A percentile compares a stretch with the other conserved stretches of the same genome.
Evolutionary conservation across 2,113 vertebrate species (phyloP).

Genomic region (Triplophysa rosa): DNA sequence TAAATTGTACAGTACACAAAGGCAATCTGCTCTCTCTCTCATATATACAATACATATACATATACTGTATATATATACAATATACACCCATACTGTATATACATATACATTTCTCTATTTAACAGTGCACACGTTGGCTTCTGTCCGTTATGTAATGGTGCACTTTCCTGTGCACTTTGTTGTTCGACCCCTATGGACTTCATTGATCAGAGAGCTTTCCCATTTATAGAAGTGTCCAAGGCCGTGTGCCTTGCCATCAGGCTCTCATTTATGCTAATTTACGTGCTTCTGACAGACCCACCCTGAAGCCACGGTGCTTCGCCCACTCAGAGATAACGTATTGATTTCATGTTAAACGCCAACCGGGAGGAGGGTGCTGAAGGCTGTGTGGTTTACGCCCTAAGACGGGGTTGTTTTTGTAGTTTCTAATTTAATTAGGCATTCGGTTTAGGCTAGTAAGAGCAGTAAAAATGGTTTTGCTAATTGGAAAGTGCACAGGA

Average conservation of each 20-base stretch:
- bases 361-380: not conserved
- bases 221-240: slow-evolving; percentile 30
- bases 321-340: slow-evolving; percentile 27
- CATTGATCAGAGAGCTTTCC: slow-evolving; percentile 55
- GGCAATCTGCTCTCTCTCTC: too few relatives aligned
- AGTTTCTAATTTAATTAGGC: slow-evolving; percentile 53
- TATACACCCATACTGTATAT: too few relatives aligned
- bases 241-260: slow-evolving; percentile 30
- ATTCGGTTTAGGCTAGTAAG: slow-evolving; percentile 14
- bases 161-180: slow-evolving; percentile 1
- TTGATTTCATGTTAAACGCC: slow-evolving; percentile 31
- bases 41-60: too few relatives aligned
- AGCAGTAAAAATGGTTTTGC: not conserved
- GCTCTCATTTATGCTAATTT: slow-evolving; percentile 25
- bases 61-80: too few relatives aligned
- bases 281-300: slow-evolving; percentile 49
- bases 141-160: slow-evolving; percentile 19
- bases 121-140: not conserved
- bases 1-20: too few relatives aligned
- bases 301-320: slow-evolving; percentile 52
- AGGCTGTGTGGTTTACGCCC: slow-evolving; percentile 24
- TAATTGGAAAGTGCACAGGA: slow-evolving; percentile 17
- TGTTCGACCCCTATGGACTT: slow-evolving; percentile 46
- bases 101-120: not conserved
- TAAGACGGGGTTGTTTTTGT: slow-evolving; percentile 42